Base-by-base conservation (phyloP, 2,797 vertebrate species). In the Dicrostonyx torquatus region DNA sequence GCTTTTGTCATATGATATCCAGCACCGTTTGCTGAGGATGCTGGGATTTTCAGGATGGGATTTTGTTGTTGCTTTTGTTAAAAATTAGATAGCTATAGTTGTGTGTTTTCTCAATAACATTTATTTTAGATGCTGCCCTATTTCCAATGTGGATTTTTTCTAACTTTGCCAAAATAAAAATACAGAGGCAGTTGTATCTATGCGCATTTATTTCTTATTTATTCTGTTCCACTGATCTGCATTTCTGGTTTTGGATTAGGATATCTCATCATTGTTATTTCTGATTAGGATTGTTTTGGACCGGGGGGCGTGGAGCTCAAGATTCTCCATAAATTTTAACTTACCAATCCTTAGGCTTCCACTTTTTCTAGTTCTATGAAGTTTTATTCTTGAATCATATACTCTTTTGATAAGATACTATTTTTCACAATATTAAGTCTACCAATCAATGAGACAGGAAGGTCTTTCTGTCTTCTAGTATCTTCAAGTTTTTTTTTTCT, bases 221-320 rank as follows among this genome's bases (percentile, higher is more conserved):
- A 50, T 50, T 77, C 15, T 77, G 48, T 50, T 53, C 17, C 9
- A 34, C 34, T 53, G 48, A 48, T 53, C 3, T 77, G 31, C 29
- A 50, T 53, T 34, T 72, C 37, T 72, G 8, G 10, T 40, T 40
- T 72, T 40, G 20, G 37, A 9, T 77, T 34, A 18, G 17, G 76
- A 31, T 11, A 53, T 48, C 45, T 77, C 7, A 50, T 31, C 48
- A 53, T 4, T 77, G 13, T 77, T 77, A 31, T 34, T 34, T 31
- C 76, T 50, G 31, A 31, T 77, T 34, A 76, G 43, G 40, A 76
- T 53, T 77, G 29, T 48, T 77, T 50, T 34, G 76, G 6, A 26
- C 17, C 48, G 2, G 31, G 64, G 31, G 43, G 43, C 1, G 12
- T 0, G 4, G 20, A 10, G 1, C 26, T 17, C 7, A 6, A 48